These are phyloP conservation scores for Ophioninae sp. DNA, from an alignment of 2,888 invertebrate genomes.

Conservation along the genomic window DNA sequence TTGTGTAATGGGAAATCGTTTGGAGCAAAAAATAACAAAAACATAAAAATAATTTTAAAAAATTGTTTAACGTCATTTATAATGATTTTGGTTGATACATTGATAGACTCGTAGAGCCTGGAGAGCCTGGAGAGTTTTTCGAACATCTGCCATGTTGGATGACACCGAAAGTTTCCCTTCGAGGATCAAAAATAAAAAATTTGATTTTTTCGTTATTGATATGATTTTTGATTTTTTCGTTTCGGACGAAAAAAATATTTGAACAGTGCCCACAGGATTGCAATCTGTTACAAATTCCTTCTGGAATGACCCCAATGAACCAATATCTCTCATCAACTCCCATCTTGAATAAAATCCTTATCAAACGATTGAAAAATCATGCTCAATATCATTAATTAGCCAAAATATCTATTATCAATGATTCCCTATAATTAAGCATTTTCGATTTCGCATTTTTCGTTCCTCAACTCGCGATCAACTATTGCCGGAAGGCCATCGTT, in stretches of 20 bases:
- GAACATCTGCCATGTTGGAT: background rate
- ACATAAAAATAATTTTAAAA: too few relatives aligned
- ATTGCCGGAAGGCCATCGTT: background rate
- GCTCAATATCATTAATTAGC: too few relatives aligned
- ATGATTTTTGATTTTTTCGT: background rate
- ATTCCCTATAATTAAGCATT: too few relatives aligned
- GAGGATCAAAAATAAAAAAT: background rate
- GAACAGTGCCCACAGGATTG: too few relatives aligned
- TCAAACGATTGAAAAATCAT: too few relatives aligned
- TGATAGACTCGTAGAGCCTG: background rate
- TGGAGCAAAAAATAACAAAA: background rate
- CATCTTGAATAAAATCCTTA: too few relatives aligned
- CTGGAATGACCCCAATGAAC: too few relatives aligned
- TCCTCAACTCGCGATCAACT: background rate
- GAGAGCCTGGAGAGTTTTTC: constrained; percentile 26
- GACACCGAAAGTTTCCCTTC: background rate
- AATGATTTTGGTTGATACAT: background rate
- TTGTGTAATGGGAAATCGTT: background rate
- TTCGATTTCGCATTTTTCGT: background rate
- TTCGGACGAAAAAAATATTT: too few relatives aligned
- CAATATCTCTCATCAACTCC: too few relatives aligned
- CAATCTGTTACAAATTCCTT: too few relatives aligned
- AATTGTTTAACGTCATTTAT: background rate
- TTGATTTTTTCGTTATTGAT: background rate
- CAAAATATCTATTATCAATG: too few relatives aligned